phyloP scores from a whole-genome alignment of 2,888 invertebrate species.

The Scaptomyza cyrtandrae region DNA sequence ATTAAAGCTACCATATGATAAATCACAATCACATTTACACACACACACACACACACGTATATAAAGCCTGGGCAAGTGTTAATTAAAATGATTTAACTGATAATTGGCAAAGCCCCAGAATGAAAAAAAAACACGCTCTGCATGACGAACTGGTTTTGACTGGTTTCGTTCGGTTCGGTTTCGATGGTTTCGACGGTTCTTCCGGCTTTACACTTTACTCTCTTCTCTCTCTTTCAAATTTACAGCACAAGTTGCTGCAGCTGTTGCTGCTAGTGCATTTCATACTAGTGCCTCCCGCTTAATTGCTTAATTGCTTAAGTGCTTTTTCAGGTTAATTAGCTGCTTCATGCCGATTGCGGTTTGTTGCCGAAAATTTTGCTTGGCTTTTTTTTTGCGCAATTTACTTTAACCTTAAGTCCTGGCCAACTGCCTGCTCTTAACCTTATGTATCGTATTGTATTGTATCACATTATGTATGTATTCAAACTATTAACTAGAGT shows the following conservation, averaged over 20 bases:
- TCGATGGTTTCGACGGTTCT: constrained; percentile 38
- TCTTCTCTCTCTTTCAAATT: constrained; percentile 22
- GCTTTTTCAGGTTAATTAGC: constrained; percentile 77
- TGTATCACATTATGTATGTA: constrained; percentile 37
- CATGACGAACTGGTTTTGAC: constrained; percentile 45
- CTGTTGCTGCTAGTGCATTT: constrained; percentile 17
- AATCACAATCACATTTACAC: constrained; percentile 59
- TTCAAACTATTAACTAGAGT: constrained; percentile 12
- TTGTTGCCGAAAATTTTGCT: constrained; percentile 21
- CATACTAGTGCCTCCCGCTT: constrained; percentile 12
- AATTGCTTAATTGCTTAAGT: constrained; percentile 67
- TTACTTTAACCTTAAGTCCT: constrained; percentile 47
- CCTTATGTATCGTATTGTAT: constrained; percentile 26
- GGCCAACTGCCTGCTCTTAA: constrained; percentile 24
- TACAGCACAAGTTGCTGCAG: constrained; percentile 15
- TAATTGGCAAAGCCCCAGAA: constrained; percentile 61
- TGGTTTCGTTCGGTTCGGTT: constrained; percentile 14
- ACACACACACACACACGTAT: constrained; percentile 11
- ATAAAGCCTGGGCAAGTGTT: constrained; percentile 64
- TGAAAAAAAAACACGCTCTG: constrained; percentile 20
- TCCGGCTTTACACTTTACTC: constrained; percentile 26
- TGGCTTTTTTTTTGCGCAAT: constrained; percentile 35
- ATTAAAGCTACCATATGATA: constrained; percentile 68
- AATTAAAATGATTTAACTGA: constrained; percentile 80
- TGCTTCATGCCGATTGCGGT: constrained; percentile 28